Evolutionary conservation across 1,140 invertebrate genomes (phyloP), one percentile per base, ranked within the genome.

Genomic region (Zaprionus tsacasi): DNA sequence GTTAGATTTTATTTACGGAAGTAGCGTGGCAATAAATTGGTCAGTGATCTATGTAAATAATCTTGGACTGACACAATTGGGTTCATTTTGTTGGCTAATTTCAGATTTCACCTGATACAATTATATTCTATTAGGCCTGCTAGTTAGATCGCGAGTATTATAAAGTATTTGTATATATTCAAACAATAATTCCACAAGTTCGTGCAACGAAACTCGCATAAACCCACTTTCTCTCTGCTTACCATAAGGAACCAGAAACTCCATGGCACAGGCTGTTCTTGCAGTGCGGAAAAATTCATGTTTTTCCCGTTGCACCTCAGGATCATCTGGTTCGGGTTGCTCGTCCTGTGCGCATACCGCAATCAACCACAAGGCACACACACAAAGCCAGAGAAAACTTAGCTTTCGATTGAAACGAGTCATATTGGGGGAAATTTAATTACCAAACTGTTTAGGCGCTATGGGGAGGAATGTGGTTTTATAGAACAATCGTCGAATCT

Each of bases 161-260:
- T 1, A n/a, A n/a, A 43, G 6, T 43, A 43, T 43, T 15, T 40
- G 6, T 40, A 40, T 30, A 6, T 40, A 13, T 3, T 3, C 4
- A 12, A n/a, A n/a, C 6, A 40, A 13, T 40, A 13, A 13, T 40
- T 12, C 12, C 0, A 8, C 2, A 7, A 48, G 30, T 30, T 11
- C 45, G n/a, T 6, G 13, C 38, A 13, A 11, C 12, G 1, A 40
- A n/a, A n/a, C n/a, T n/a, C n/a, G n/a, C n/a, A n/a, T n/a, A n/a
- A 21, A 65, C 13, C 43, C 3, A 43, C 13, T 55, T 0, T 1
- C 10, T 56, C 3, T 17, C 13, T 38, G 54, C 77, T 89, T 67
- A 89, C 80, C 74, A 58, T 83, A 88, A 12, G 80, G 77, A 40
- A 88, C 11, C 1, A 80, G 27, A 21, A 78, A 80, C 8, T 87